Percentiles rank a stretch among this genome's conserved stretches.
Evolutionary conservation across 2,113 vertebrate species (phyloP).

Genomic region (Asarcornis scutulata): DNA sequence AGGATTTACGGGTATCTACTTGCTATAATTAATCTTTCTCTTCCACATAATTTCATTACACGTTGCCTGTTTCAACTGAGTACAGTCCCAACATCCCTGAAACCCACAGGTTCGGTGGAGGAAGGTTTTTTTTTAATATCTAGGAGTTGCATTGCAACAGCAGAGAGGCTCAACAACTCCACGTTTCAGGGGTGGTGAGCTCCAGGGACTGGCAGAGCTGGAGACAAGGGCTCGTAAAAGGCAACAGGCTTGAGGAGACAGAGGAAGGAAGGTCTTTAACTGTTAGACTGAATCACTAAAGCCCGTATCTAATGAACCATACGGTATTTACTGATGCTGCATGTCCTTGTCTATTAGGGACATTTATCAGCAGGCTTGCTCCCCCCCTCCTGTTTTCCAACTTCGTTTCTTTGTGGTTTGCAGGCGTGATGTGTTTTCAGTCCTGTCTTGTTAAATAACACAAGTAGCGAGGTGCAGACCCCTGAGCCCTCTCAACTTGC

Average conservation of each 20-base stretch:
- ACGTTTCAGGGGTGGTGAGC: background rate
- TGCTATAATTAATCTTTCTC: slow-evolving; percentile 7
- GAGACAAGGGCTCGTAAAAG: background rate
- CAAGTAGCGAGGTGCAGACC: background rate
- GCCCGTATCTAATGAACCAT: background rate
- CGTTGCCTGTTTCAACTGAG: background rate
- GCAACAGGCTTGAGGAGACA: background rate
- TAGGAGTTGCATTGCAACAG: background rate
- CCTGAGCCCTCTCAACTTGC: background rate
- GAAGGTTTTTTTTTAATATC: background rate
- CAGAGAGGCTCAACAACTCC: background rate
- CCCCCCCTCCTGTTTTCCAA: background rate
- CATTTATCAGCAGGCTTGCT: background rate
- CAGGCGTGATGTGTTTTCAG: background rate
- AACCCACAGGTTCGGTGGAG: background rate
- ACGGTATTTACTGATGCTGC: background rate
- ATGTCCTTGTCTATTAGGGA: background rate
- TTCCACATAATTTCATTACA: slow-evolving; percentile 48
- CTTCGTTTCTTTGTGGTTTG: background rate
- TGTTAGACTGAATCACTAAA: background rate
- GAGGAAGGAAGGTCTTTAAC: background rate
- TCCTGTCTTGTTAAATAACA: background rate
- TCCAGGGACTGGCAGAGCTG: background rate
- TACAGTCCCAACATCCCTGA: background rate
- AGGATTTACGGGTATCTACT: background rate